Base-by-base conservation (phyloP, 2,797 vertebrate genomes). In the Cottoperca gobio region DNA sequence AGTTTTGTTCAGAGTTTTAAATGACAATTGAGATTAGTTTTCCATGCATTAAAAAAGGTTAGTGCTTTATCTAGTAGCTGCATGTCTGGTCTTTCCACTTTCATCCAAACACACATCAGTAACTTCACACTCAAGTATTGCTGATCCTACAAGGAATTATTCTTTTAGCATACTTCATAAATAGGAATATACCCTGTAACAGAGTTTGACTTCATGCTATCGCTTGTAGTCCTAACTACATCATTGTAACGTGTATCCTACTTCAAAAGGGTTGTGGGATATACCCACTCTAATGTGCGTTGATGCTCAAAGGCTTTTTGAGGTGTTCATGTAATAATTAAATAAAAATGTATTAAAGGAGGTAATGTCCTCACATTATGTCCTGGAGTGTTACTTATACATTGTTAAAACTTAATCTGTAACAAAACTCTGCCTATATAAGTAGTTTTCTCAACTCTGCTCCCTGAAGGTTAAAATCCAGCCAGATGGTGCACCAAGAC, bases 391-490 rank as follows among this genome's bases (percentile, higher is more conserved):
- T 92, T 87, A 89, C 84, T 84, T 54, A 76, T 79, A 88, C 91
- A 86, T 84, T 92, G 91, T 93, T 94, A 88, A 84, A 89, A 86
- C 43, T 23, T 78, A 5, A 63, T 76, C 72, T 81, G 83, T 76
- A 90, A 88, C 88, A 88, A 72, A 90, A 63, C 79, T 82, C 70
- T 59, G 40, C 78, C 76, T 82, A 77, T 50, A 57, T 83, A 74
- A 86, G 78, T 84, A 81, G 82, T 86, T 55, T 11, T 79, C 45
- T 78, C 46, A 54, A 71, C 68, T 65, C 39, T 62, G 54, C 78
- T 89, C 65, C 84, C 85, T 88, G 87, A 83, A 37, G 31, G 64
- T 85, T 83, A 28, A 76, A 81, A 82, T 77, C 73, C 57, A 77
- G 67, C 55, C 46, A 55, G 45, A 42, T 40, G 75, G 64, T 70